Conservation (phyloP, 2,888 invertebrate species). For the Carabus problematicus region DNA sequence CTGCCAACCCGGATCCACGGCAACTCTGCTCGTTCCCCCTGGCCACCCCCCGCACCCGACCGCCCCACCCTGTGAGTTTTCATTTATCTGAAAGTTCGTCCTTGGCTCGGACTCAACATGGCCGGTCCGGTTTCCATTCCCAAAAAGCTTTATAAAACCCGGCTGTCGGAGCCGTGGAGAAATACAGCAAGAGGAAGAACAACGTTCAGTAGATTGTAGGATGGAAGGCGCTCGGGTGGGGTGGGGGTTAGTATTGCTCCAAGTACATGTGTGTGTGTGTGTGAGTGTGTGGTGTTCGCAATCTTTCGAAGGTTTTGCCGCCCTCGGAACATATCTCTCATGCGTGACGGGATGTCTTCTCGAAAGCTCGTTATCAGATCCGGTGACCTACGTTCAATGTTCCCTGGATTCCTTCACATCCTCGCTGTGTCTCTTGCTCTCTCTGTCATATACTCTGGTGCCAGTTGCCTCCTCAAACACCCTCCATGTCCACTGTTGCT, state of each 20-base stretch:
- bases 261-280: conserved; percentile 9
- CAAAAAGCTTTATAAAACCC: conserved; percentile 44
- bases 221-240: too few relatives aligned
- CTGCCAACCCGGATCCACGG: too few relatives aligned
- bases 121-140: conserved; percentile 22
- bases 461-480: neutral
- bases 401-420: conserved; percentile 36
- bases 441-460: conserved; percentile 2
- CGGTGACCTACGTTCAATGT: conserved; percentile 41
- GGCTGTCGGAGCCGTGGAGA: conserved; percentile 22
- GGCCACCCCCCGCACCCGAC: neutral
- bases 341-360: conserved; percentile 41
- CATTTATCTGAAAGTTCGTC: conserved; percentile 42
- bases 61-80: conserved; percentile 15
- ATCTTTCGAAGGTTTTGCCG: conserved; percentile 4
- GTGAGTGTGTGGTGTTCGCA: conserved; percentile 2
- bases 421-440: neutral
- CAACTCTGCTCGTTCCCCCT: neutral
- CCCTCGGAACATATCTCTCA: conserved; percentile 23
- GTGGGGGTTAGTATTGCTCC: neutral
- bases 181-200: neutral
- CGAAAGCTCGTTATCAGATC: conserved; percentile 43
- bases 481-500: neutral
- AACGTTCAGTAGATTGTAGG: too few relatives aligned
- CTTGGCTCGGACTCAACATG: conserved; percentile 42